Percentiles rank a stretch among this genome's conserved stretches.
phyloP scores from a whole-genome alignment of 2,797 vertebrate species.

The Pseudotriccus pelzelni region DNA sequence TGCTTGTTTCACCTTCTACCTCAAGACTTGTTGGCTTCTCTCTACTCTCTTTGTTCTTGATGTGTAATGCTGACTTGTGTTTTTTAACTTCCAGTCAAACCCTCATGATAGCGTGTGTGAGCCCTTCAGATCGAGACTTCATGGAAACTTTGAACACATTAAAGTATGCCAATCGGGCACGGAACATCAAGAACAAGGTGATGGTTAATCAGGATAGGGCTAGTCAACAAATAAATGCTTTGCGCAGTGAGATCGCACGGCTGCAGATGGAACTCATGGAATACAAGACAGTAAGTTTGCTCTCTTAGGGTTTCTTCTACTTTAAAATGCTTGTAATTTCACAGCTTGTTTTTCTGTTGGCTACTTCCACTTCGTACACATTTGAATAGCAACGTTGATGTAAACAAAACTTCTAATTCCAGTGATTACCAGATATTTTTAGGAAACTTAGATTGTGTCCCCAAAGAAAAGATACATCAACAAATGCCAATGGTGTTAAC shows the following conservation, averaged over 20 bases:
- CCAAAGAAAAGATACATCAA: not conserved
- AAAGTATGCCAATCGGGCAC: slow-evolving; percentile 94
- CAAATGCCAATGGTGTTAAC: not conserved
- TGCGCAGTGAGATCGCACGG: slow-evolving; percentile 92
- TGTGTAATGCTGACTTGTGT: not conserved
- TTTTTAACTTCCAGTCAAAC: slow-evolving; percentile 86
- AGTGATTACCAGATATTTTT: not conserved
- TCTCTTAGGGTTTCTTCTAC: not conserved
- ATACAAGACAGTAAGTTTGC: slow-evolving; percentile 88
- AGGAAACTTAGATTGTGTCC: not conserved
- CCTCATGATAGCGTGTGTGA: slow-evolving; percentile 96
- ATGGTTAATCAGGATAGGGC: slow-evolving; percentile 95
- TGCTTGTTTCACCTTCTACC: not conserved
- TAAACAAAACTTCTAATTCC: not conserved
- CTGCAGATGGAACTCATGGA: slow-evolving; percentile 98
- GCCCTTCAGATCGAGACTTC: slow-evolving; percentile 96
- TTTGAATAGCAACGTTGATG: not conserved
- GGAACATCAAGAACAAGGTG: slow-evolving; percentile 98
- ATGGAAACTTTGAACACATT: slow-evolving; percentile 97
- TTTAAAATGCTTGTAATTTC: not conserved
- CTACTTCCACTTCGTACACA: not conserved
- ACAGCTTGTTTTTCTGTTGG: not conserved
- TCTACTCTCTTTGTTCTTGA: not conserved
- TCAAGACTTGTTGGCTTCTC: not conserved
- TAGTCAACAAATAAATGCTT: slow-evolving; percentile 93